Evolutionary conservation across 2,888 invertebrate genomes (phyloP).

Genomic region (Parnassius glacialis): DNA sequence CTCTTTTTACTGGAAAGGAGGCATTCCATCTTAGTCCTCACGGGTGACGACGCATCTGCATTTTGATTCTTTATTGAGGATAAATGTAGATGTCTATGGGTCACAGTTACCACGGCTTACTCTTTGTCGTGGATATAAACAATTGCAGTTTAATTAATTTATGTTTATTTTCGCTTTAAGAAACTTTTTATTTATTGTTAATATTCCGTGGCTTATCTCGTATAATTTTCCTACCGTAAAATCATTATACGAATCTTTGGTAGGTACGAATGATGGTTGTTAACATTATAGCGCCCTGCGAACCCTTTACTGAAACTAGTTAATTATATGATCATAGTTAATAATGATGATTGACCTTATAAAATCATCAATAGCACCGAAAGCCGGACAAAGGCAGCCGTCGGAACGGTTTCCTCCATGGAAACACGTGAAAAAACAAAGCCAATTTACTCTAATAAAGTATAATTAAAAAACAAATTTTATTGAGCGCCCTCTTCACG

Average conservation of each 20-base stretch:
- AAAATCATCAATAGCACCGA: slow-evolving; percentile 78
- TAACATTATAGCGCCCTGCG: slow-evolving; percentile 35
- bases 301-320: slow-evolving; percentile 63
- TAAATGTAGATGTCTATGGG: too few relatives aligned
- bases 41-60: too few relatives aligned
- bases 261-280: slow-evolving; percentile 28
- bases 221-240: slow-evolving; percentile 25
- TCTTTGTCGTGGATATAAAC: too few relatives aligned
- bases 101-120: too few relatives aligned
- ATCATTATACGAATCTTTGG: slow-evolving; percentile 18
- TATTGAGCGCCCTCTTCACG: slow-evolving; percentile 68
- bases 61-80: too few relatives aligned
- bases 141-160: too few relatives aligned
- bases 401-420: slow-evolving; percentile 47
- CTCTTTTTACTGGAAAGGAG: too few relatives aligned
- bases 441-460: slow-evolving; percentile 73
- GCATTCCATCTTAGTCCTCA: too few relatives aligned
- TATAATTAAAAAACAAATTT: slow-evolving; percentile 74
- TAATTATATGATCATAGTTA: slow-evolving; percentile 73
- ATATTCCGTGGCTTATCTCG: background rate
- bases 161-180: too few relatives aligned
- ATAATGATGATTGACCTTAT: slow-evolving; percentile 77
- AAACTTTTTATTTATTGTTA: too few relatives aligned
- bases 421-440: slow-evolving; percentile 66
- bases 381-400: slow-evolving; percentile 60